phyloP scores from a whole-genome alignment of 2,797 vertebrate genomes.

The Denticeps clupeoides region DNA sequence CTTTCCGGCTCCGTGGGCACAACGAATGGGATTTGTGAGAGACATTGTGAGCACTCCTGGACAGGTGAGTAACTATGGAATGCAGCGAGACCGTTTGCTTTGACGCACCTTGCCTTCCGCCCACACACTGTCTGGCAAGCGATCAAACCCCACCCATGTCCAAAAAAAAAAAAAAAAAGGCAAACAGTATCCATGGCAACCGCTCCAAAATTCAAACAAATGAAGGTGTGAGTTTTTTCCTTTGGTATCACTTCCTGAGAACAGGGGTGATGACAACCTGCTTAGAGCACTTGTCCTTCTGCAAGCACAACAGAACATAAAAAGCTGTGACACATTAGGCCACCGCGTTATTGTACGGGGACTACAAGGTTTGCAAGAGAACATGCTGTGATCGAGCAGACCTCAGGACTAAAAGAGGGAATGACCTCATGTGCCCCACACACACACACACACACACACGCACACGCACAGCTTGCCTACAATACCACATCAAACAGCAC shows the following conservation, averaged over 20 bases:
- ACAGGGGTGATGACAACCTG: too few species aligned
- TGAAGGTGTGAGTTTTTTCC: too few species aligned
- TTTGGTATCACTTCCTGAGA: too few species aligned
- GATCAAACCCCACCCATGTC: neutral
- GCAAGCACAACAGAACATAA: too few species aligned
- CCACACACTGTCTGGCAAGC: conserved; percentile 5
- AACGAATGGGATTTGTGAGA: neutral
- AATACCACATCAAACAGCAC: too few species aligned
- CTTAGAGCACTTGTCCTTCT: too few species aligned
- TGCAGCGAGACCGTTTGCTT: neutral
- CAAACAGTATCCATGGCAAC: neutral
- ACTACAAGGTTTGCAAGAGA: conserved; percentile 1
- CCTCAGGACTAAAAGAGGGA: neutral
- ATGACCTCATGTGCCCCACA: too few species aligned
- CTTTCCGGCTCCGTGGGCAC: too few species aligned
- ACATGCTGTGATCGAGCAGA: neutral
- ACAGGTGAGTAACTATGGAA: neutral
- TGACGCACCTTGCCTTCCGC: neutral
- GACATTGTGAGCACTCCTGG: neutral
- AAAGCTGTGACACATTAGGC: neutral
- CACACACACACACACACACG: too few species aligned
- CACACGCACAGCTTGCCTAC: too few species aligned
- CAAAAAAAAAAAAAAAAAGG: neutral
- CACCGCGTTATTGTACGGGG: neutral
- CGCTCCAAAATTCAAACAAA: neutral